Evolutionary conservation across 1,140 invertebrate species (phyloP), one percentile per base, ranked within the genome.

Genomic region (Leptinotarsa undecemlineata): DNA sequence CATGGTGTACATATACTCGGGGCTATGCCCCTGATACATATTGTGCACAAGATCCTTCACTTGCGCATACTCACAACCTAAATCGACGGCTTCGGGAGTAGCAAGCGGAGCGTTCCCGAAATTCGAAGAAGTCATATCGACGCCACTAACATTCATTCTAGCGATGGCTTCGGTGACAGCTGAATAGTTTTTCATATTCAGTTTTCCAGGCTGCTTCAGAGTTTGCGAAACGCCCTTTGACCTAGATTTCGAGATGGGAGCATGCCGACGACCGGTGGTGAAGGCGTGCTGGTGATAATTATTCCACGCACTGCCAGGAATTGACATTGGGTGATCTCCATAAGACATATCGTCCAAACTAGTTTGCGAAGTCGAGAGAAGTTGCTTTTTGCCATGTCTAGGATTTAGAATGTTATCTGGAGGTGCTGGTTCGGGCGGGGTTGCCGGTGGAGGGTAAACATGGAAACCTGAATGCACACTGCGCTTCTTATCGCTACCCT

Each of bases 181-280:
- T 23, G 93, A 91, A 85, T 93, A 96, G 84, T 95, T 95, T 84
- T 95, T 95, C 86, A 96, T 88, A 84, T 96, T 95, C 79, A 96
- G 87, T 88, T 96, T 96, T 68, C 95, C 95, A 8, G 94, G 94
- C 89, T 95, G 93, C 87, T 95, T 95, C 19, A 95, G 83, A 3
- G 93, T 95, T 85, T 95, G 93, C 80, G 92, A 93, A 75, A 91
- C 92, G 19, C 92, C 88, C 86, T 93, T 91, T 21, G 91, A 90
- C 73, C 91, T 87, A 19, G 91, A 89, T 78, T 92, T 92, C 5
- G 87, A 86, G 70, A 89, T 86, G 17, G 91, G 87, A 79, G 88
- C 87, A 74, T 91, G 89, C 15, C 92, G 85, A 72, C 94, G 86
- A 6, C 94, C 94, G 13, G 94, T 95, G 17, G 94, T 96, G 78